Evolutionary conservation across 1,140 invertebrate genomes (phyloP).

Genomic region (Drosophila lini): DNA sequence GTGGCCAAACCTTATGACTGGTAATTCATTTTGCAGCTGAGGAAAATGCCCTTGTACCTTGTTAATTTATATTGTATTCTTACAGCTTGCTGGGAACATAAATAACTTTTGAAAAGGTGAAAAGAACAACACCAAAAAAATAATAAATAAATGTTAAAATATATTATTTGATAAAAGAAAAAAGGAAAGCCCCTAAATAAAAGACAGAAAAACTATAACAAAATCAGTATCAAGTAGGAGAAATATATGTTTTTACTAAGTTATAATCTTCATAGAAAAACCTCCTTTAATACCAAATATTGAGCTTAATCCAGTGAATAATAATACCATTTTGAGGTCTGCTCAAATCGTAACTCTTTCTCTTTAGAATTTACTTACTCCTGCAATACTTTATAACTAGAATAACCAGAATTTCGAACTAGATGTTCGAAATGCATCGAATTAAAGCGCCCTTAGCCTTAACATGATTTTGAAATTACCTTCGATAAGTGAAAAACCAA

Average conservation of each 20-base stretch:
- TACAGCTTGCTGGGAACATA: not conserved
- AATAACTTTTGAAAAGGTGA: not conserved
- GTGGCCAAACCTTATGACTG: not conserved
- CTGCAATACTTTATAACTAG: not conserved
- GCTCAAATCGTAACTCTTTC: not conserved
- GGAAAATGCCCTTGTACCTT: not conserved
- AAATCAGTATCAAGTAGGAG: not conserved
- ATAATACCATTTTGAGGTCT: not conserved
- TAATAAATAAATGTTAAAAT: no score
- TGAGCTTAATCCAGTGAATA: no score
- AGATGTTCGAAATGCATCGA: conserved; percentile 22
- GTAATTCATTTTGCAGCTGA: conserved; percentile 4
- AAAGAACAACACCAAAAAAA: not conserved
- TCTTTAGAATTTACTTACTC: not conserved
- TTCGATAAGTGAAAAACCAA: conserved; percentile 7
- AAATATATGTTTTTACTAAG: not conserved
- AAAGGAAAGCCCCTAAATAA: no score
- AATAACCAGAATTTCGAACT: not conserved
- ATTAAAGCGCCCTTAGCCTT: conserved; percentile 24
- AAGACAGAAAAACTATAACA: not conserved
- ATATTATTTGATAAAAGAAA: no score
- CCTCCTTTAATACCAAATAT: not conserved
- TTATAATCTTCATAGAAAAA: not conserved
- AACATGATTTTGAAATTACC: conserved; percentile 23
- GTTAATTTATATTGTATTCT: not conserved